phyloP scores from a whole-genome alignment of 2,797 vertebrate genomes.

The Pipistrellus pygmaeus region DNA sequence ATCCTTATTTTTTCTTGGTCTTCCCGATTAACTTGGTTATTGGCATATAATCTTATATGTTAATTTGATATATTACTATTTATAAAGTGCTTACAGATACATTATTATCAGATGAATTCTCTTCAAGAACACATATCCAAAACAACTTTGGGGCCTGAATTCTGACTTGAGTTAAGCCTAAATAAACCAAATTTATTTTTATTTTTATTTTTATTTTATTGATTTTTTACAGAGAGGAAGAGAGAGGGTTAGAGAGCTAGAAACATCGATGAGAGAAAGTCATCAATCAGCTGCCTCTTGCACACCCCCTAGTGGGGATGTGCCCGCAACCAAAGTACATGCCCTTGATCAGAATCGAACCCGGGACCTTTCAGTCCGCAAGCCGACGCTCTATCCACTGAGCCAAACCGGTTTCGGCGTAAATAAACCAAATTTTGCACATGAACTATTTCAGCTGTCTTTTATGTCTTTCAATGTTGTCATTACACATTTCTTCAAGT shows the following conservation, averaged over 20 bases:
- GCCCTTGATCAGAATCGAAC: no score
- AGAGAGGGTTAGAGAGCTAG: no score
- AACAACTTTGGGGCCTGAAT: slow-evolving; percentile 8
- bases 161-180: slow-evolving; percentile 41
- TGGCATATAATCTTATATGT: neutral
- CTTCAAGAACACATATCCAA: neutral
- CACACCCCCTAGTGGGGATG: no score
- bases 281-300: no score
- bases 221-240: no score
- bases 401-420: neutral
- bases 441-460: neutral
- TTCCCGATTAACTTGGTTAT: neutral
- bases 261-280: no score
- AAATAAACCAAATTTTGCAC: neutral
- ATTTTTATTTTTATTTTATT: no score
- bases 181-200: neutral
- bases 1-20: neutral
- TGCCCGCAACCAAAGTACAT: no score
- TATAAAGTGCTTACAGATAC: neutral
- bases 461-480: slow-evolving; percentile 18
- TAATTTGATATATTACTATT: slow-evolving; percentile 21
- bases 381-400: no score
- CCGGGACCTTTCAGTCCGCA: no score
- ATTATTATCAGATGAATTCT: neutral
- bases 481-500: slow-evolving; percentile 40